Conservation (phyloP, 2,113 vertebrate genomes). For the Ceuthmochares aereus region DNA sequence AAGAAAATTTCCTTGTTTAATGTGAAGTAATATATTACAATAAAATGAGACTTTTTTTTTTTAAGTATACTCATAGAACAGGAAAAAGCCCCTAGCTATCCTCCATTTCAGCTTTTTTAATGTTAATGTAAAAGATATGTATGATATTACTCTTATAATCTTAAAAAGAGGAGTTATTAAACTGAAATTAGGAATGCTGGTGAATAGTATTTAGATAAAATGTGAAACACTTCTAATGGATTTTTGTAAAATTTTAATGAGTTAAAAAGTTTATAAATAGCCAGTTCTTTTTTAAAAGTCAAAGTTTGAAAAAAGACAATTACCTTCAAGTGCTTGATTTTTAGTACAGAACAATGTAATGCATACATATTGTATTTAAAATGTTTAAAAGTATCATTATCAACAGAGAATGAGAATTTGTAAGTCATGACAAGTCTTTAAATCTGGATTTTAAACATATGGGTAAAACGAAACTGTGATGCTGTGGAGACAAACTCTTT, state of each 20-base stretch:
- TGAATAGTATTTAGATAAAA: constrained; percentile 26
- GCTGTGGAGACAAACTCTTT: background rate
- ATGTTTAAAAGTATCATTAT: background rate
- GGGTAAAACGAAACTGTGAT: background rate
- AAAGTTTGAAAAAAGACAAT: constrained; percentile 17
- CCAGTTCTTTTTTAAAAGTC: background rate
- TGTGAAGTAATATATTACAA: background rate
- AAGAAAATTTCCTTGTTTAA: constrained; percentile 10
- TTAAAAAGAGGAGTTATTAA: constrained; percentile 28
- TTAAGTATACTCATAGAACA: background rate
- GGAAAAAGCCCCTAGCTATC: background rate
- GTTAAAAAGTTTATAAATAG: background rate
- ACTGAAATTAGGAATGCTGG: constrained; percentile 39
- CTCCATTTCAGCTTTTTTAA: background rate
- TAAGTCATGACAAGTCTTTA: background rate
- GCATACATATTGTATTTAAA: background rate
- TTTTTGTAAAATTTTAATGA: constrained; percentile 41
- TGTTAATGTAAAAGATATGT: background rate
- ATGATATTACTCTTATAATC: background rate
- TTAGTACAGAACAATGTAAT: background rate
- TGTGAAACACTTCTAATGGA: background rate
- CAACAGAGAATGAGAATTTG: background rate
- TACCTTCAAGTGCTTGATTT: background rate
- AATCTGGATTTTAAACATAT: background rate
- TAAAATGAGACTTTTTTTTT: constrained; percentile 31